Evolutionary conservation across 2,888 invertebrate genomes (phyloP).

Genomic region (Temnothorax unifasciatus): DNA sequence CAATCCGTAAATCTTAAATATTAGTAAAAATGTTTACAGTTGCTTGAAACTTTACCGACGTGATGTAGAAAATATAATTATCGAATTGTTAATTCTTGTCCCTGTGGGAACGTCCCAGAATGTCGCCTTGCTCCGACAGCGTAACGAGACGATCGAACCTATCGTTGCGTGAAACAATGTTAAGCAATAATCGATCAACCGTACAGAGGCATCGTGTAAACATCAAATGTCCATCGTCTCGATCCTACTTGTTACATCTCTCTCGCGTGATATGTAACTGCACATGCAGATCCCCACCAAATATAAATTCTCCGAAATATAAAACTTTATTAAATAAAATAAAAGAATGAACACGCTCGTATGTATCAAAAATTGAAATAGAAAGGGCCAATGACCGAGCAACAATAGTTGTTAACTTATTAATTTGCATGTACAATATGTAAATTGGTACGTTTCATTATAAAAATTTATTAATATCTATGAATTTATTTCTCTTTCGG

Average conservation of each 20-base stretch:
- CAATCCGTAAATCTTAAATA: background rate
- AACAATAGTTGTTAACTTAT: no score
- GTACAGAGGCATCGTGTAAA: constrained; percentile 74
- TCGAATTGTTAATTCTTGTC: constrained; percentile 38
- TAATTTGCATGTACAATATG: no score
- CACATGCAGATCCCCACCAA: background rate
- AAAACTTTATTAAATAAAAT: background rate
- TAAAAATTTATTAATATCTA: background rate
- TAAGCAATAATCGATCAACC: constrained; percentile 82
- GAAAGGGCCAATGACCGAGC: no score
- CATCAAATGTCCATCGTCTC: constrained; percentile 77
- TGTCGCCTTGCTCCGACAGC: constrained; percentile 38
- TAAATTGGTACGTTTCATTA: no score
- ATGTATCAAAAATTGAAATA: no score
- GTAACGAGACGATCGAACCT: constrained; percentile 64
- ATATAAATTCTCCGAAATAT: background rate
- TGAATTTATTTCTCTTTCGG: no score
- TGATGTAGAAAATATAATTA: constrained; percentile 19
- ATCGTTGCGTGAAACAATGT: constrained; percentile 77
- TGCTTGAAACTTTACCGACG: background rate
- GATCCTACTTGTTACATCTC: background rate
- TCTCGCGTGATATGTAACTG: background rate
- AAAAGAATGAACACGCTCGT: no score
- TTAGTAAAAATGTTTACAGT: background rate
- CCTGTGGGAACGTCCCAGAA: background rate